Evolutionary conservation across 2,113 vertebrate species (phyloP).

Genomic region (Protobothrops flavoviridis): DNA sequence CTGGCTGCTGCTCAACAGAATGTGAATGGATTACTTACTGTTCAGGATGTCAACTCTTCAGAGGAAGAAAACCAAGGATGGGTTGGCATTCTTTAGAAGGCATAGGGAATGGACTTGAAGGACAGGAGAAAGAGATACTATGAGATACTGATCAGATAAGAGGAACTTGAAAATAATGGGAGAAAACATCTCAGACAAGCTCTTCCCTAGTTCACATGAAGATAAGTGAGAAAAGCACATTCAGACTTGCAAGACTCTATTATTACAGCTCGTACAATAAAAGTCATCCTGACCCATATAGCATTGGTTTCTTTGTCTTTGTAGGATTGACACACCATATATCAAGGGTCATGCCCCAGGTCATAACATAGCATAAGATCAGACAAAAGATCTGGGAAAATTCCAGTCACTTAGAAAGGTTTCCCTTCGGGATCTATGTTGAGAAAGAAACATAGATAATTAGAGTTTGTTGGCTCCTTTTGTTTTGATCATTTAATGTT

Average conservation of each 20-base stretch:
- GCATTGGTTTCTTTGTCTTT: not conserved
- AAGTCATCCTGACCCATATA: not conserved
- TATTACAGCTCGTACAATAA: not conserved
- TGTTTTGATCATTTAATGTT: not conserved
- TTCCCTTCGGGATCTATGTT: not conserved
- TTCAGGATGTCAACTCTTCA: constrained; percentile 45
- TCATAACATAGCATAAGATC: not conserved
- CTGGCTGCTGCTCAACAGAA: constrained; percentile 69
- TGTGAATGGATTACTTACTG: constrained; percentile 58
- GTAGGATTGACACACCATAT: not conserved
- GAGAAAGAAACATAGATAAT: not conserved
- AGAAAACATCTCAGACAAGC: not conserved
- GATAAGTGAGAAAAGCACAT: not conserved
- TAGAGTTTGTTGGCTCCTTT: not conserved
- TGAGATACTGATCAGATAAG: not conserved
- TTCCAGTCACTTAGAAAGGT: not conserved
- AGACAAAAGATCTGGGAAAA: not conserved
- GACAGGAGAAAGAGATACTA: not conserved
- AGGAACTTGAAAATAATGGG: not conserved
- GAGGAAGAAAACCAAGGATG: constrained; percentile 25
- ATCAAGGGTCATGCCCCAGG: not conserved
- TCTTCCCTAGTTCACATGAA: not conserved
- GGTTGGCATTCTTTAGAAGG: not conserved
- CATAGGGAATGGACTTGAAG: not conserved
- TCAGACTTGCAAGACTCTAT: not conserved